Conservation (phyloP, 1,140 invertebrate species). For the Spodoptera litura region DNA sequence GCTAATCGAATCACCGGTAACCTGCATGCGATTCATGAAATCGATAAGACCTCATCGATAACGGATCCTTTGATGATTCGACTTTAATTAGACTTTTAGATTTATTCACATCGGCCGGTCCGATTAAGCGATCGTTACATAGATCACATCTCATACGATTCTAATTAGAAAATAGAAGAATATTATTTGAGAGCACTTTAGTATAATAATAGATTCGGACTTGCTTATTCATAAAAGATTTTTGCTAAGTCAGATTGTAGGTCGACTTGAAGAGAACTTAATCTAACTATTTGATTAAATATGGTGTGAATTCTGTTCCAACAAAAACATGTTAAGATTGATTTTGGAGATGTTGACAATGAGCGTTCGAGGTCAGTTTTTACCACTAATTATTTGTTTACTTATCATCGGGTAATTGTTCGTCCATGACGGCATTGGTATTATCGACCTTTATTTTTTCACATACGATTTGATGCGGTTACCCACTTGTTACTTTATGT, state of each 20-base stretch:
- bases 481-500: slow-evolving; percentile 13
- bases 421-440: slow-evolving; percentile 79
- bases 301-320: neutral
- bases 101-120: slow-evolving; percentile 27
- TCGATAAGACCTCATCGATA: slow-evolving; percentile 59
- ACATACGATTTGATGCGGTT: slow-evolving; percentile 18
- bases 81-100: slow-evolving; percentile 50
- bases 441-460: slow-evolving; percentile 73
- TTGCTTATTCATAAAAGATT: neutral
- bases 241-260: neutral
- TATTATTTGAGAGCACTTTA: slow-evolving; percentile 15
- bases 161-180: slow-evolving; percentile 34
- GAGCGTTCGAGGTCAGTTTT: slow-evolving; percentile 77
- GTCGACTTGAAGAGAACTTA: neutral
- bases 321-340: slow-evolving; percentile 47
- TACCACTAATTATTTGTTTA: slow-evolving; percentile 73
- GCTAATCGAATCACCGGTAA: slow-evolving; percentile 76
- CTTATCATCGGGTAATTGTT: slow-evolving; percentile 63
- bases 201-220: neutral
- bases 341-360: slow-evolving; percentile 71
- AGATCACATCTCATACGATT: slow-evolving; percentile 38
- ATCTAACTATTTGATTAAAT: neutral
- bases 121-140: slow-evolving; percentile 17
- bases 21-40: slow-evolving; percentile 74
- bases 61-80: slow-evolving; percentile 60